Evolutionary conservation across 2,797 vertebrate species (phyloP).

Genomic region (Tolypeutes matacus): DNA sequence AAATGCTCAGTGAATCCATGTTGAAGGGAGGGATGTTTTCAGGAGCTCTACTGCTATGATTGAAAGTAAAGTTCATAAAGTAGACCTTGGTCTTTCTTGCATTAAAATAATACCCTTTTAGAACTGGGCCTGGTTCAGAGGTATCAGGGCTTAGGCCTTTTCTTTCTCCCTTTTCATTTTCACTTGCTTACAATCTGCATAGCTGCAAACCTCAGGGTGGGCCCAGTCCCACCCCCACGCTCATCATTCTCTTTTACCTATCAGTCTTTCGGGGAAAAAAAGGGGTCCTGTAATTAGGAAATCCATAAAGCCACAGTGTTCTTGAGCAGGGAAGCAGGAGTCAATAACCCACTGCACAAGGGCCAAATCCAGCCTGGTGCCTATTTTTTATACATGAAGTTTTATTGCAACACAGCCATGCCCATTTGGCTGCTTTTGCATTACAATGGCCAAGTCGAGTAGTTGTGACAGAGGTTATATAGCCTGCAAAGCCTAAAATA

Average conservation of each 20-base stretch:
- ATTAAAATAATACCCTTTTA: not conserved
- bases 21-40: not conserved
- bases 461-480: not conserved
- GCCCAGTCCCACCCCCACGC: too few species aligned
- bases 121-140: not conserved
- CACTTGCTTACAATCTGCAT: not conserved
- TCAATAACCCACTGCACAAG: not conserved
- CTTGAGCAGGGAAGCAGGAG: not conserved
- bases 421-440: not conserved
- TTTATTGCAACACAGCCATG: not conserved
- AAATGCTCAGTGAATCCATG: not conserved
- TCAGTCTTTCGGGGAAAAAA: not conserved
- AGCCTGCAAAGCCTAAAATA: not conserved
- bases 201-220: not conserved
- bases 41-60: not conserved
- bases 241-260: not conserved
- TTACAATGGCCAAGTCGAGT: not conserved
- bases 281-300: not conserved
- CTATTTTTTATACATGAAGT: not conserved
- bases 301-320: not conserved
- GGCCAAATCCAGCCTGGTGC: not conserved
- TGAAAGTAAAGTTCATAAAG: not conserved
- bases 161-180: not conserved
- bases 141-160: not conserved
- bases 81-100: not conserved